phyloP scores from a whole-genome alignment of 2,797 vertebrate genomes.

The Toxotes lorentzi region DNA sequence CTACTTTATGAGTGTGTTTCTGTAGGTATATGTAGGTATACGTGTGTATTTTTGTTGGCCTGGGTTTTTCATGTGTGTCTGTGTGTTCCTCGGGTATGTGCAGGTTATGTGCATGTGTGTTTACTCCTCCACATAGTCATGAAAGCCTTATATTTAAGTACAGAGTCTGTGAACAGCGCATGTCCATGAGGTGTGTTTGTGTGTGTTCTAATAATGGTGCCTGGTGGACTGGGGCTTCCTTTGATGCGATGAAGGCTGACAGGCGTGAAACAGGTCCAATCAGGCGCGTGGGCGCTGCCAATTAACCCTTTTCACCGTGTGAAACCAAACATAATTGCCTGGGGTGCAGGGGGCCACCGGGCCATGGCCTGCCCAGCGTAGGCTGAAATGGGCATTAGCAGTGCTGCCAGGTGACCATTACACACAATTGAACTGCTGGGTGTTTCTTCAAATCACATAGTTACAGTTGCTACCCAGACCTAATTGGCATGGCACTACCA shows the following conservation, averaged over 20 bases:
- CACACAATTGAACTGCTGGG: slow-evolving; percentile 78
- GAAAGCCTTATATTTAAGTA: slow-evolving; percentile 31
- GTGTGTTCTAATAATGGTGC: slow-evolving; percentile 74
- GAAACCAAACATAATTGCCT: slow-evolving; percentile 87
- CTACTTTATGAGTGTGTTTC: background rate
- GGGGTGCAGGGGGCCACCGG: slow-evolving; percentile 77
- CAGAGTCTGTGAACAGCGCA: slow-evolving; percentile 31
- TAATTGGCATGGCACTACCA: slow-evolving; percentile 81
- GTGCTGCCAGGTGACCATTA: slow-evolving; percentile 84
- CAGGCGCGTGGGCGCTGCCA: slow-evolving; percentile 86
- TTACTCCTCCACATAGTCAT: slow-evolving; percentile 13
- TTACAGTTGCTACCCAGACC: slow-evolving; percentile 76
- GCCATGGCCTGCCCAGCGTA: slow-evolving; percentile 80
- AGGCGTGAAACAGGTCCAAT: slow-evolving; percentile 89
- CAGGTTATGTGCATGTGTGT: background rate
- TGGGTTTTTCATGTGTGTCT: background rate
- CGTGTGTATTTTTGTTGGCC: background rate
- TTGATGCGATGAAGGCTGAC: slow-evolving; percentile 87
- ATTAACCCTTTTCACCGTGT: slow-evolving; percentile 88
- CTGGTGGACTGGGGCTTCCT: slow-evolving; percentile 78
- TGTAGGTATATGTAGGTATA: background rate
- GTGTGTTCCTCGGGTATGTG: background rate
- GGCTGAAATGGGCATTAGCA: slow-evolving; percentile 83
- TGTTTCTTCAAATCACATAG: slow-evolving; percentile 81
- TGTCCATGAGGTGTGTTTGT: slow-evolving; percentile 43